Evolutionary conservation across 2,888 invertebrate species (phyloP), one percentile per base, ranked within the genome.

Genomic region (Colletes collaris): DNA sequence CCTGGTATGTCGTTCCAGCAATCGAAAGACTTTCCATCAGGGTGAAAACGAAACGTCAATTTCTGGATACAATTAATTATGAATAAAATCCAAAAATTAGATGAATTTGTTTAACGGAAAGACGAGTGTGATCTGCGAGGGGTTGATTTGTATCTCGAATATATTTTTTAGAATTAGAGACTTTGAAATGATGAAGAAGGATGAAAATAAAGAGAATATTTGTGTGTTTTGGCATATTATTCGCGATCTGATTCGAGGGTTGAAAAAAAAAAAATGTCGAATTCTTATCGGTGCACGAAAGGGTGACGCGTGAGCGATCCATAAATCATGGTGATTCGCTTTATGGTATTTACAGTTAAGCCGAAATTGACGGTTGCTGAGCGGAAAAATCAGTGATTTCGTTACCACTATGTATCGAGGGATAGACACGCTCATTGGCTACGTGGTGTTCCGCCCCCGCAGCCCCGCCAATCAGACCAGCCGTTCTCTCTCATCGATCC

Each of bases 301-400:
- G 50, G 59, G 59, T 63, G 52, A 40, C 35, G 19, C 55, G 52
- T 7, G 53, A 56, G 16, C 52, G 59, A 66, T 80, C 82, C 80
- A 85, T 88, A 88, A 89, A 89, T 89, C 86, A 87, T 83, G 86
- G 84, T 74, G 83, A 82, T 83, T 82, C 86, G 86, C 82, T 87
- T 87, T 85, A 85, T 81, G 84, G 85, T 90, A 89, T 90, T 89
- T 88, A 87, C 87, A 85, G 87, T 83, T 81, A 75, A 86, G 86
- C 83, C 85, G 76, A 88, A 89, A 89, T 86, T 86, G 86, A 83
- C 85, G 83, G 81, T 86, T 85, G 81, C 75, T 67, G 78, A 84
- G 86, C 75, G 86, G 90, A 91, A 92, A 92, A 92, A 92, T 92
- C 92, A 90, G 89, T 91, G 92, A 92, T 92, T 92, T 92, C 88